Conservation (phyloP, 2,113 vertebrate genomes). For the Semnopithecus entellus region DNA sequence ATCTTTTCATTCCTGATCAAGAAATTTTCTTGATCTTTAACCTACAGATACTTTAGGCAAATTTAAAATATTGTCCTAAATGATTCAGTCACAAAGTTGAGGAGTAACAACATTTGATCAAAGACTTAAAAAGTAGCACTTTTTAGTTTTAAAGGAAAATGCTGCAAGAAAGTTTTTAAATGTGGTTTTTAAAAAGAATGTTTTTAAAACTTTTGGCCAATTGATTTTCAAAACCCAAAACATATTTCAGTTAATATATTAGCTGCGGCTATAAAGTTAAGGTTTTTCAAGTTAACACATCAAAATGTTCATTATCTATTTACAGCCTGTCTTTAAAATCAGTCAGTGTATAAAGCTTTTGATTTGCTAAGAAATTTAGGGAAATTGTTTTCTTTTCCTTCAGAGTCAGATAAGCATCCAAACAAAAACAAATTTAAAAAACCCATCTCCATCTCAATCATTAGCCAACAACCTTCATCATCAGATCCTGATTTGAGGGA, state of each 20-base stretch:
- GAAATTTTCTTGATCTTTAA: neutral
- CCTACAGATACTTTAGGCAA: neutral
- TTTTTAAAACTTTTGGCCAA: neutral
- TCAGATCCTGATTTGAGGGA: neutral
- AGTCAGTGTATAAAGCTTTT: neutral
- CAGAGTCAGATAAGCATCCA: neutral
- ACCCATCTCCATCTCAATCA: neutral
- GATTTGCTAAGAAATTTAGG: neutral
- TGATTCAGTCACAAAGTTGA: neutral
- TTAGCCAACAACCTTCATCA: neutral
- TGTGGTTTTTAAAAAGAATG: neutral
- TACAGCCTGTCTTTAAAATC: neutral
- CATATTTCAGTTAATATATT: neutral
- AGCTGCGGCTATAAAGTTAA: neutral
- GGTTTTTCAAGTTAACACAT: neutral
- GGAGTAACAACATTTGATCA: neutral
- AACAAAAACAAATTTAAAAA: neutral
- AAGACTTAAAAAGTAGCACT: neutral
- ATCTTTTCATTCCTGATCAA: neutral
- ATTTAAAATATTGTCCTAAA: conserved; percentile 22
- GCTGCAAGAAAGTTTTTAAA: neutral
- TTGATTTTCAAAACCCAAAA: neutral
- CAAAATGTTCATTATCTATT: neutral
- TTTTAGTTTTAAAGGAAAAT: neutral
- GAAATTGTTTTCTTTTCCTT: neutral